phyloP scores from a whole-genome alignment of 92 coral and sea anemone genomes.

The Ricordea florida region DNA sequence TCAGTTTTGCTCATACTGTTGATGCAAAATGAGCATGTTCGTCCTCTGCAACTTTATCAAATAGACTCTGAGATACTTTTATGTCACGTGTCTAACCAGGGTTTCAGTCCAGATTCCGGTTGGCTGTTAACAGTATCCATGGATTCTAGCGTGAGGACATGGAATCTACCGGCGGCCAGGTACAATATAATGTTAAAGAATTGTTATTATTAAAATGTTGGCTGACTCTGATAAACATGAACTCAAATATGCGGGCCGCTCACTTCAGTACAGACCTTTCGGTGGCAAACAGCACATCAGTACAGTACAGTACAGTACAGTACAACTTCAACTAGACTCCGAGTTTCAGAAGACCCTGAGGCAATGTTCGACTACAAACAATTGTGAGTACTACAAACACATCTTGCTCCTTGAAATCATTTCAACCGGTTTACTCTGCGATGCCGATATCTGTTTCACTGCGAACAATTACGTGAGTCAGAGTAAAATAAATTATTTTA shows the following conservation, averaged over 20 bases:
- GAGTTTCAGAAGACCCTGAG: conserved; percentile 73
- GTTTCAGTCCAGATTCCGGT: conserved; percentile 95
- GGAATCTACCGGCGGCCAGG: conserved; percentile 99
- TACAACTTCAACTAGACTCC: conserved; percentile 73
- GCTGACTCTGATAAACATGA: too few relatives aligned
- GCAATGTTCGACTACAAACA: conserved; percentile 39
- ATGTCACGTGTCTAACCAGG: conserved; percentile 21
- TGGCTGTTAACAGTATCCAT: conserved; percentile 91
- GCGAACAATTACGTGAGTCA: too few relatives aligned
- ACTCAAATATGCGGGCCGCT: too few relatives aligned
- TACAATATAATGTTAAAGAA: neutral
- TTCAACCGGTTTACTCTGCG: too few relatives aligned
- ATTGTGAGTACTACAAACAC: conserved; percentile 79
- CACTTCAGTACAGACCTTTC: neutral
- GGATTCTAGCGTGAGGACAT: conserved; percentile 94
- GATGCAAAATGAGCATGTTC: too few relatives aligned
- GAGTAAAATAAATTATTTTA: too few relatives aligned
- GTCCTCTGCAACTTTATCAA: neutral
- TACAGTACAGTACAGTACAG: conserved; percentile 56
- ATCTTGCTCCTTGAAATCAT: too few relatives aligned
- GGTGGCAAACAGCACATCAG: conserved; percentile 12
- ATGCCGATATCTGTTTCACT: too few relatives aligned
- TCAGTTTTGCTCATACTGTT: too few relatives aligned
- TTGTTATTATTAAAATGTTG: too few relatives aligned
- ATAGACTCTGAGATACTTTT: neutral